Evolutionary conservation across 2,113 vertebrate species (phyloP).

Genomic region (Sclerurus mexicanus): DNA sequence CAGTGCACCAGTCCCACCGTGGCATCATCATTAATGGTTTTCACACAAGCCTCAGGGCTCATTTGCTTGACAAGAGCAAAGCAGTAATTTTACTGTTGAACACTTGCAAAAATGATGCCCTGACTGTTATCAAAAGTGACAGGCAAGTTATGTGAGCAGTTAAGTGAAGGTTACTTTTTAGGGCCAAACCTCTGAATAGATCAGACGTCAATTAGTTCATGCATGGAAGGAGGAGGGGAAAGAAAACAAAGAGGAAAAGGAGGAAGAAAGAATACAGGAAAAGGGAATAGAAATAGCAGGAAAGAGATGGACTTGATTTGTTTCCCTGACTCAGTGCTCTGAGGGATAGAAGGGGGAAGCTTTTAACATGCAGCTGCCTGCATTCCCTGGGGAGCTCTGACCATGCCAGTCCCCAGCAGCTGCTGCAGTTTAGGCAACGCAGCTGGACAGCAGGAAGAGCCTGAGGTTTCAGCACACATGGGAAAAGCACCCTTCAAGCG

Average conservation of each 20-base stretch:
- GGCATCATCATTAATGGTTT: conserved; percentile 57
- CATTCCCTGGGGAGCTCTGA: neutral
- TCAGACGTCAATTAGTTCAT: conserved; percentile 29
- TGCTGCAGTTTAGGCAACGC: neutral
- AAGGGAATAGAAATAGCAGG: neutral
- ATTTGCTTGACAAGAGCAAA: conserved; percentile 73
- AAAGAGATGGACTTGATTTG: neutral
- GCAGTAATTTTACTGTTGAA: conserved; percentile 67
- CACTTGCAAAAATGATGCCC: conserved; percentile 66
- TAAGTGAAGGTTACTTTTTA: conserved; percentile 70
- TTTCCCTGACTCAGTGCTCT: neutral
- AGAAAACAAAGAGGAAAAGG: neutral
- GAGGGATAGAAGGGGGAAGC: neutral
- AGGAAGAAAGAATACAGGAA: neutral
- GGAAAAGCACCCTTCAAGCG: neutral
- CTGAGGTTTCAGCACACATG: neutral
- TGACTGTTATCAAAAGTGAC: conserved; percentile 65
- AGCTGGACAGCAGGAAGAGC: neutral
- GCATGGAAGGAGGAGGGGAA: conserved; percentile 8
- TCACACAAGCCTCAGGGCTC: conserved; percentile 62
- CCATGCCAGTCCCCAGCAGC: neutral
- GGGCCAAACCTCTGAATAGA: conserved; percentile 31
- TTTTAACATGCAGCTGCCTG: neutral
- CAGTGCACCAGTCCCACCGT: conserved; percentile 23
- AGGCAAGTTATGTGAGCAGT: conserved; percentile 67